phyloP scores from a whole-genome alignment of 2,888 invertebrate species.

The Zootermopsis nevadensis region DNA sequence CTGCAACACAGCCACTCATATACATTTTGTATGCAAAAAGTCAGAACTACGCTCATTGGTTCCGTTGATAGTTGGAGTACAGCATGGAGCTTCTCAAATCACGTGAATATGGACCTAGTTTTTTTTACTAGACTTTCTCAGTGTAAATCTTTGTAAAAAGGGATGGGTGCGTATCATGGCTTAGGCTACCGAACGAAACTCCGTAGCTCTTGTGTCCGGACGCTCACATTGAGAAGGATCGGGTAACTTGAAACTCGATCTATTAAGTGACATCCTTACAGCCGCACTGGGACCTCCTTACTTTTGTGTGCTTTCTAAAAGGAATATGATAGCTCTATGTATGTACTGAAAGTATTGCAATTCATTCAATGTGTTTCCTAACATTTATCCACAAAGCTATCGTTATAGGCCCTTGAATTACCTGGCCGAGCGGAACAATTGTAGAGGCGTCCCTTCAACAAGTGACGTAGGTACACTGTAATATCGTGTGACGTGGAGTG shows the following conservation, averaged over 20 bases:
- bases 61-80: not conserved
- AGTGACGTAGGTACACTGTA: conserved; percentile 6
- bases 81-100: not conserved
- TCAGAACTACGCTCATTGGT: not conserved
- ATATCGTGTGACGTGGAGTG: not conserved
- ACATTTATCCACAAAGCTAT: not conserved
- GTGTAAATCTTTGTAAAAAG: conserved; percentile 1
- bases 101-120: not conserved
- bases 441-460: not conserved
- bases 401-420: not conserved
- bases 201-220: not conserved
- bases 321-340: not conserved
- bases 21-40: not conserved
- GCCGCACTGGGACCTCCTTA: not conserved
- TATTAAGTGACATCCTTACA: not conserved
- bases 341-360: not conserved
- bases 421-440: not conserved
- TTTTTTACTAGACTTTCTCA: not conserved
- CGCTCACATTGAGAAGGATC: not conserved
- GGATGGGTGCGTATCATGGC: not conserved
- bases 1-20: too few species aligned
- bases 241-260: conserved; percentile 1
- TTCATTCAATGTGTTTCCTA: not conserved
- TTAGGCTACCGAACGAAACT: not conserved
- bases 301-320: not conserved